Percentiles rank a stretch among this genome's conserved stretches.
Conservation (phyloP, 2,113 vertebrate species). For the Platichthys stellatus region DNA sequence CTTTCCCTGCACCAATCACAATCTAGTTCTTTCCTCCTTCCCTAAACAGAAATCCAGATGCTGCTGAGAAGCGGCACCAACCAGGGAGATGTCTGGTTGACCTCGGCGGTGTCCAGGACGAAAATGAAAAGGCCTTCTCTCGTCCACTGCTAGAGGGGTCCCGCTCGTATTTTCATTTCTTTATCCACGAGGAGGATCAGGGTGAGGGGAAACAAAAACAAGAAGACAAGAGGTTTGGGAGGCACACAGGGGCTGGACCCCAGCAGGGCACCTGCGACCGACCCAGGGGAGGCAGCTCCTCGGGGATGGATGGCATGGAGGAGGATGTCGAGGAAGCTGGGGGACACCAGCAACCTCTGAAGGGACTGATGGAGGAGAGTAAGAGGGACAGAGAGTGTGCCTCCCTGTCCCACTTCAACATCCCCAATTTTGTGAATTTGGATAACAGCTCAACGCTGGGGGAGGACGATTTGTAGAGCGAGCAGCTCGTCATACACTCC, state of each 20-base stretch:
- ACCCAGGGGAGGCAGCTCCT: slow-evolving; percentile 41
- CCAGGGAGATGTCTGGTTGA: slow-evolving; percentile 86
- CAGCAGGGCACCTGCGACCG: slow-evolving; percentile 8
- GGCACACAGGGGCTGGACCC: not conserved
- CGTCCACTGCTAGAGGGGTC: slow-evolving; percentile 82
- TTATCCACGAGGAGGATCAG: slow-evolving; percentile 85
- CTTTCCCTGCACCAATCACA: not conserved
- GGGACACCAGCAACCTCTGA: slow-evolving; percentile 73
- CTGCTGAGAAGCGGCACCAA: slow-evolving; percentile 83
- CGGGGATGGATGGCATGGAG: slow-evolving; percentile 52
- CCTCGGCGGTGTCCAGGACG: slow-evolving; percentile 77
- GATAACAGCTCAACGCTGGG: slow-evolving; percentile 87
- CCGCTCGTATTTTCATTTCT: slow-evolving; percentile 88
- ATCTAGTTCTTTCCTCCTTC: not conserved
- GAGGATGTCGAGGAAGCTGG: slow-evolving; percentile 38
- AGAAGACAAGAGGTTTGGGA: not conserved
- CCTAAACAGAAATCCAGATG: slow-evolving; percentile 83
- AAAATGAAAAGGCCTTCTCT: slow-evolving; percentile 83
- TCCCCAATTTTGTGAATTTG: slow-evolving; percentile 92
- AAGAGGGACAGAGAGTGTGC: slow-evolving; percentile 74
- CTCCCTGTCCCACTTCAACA: slow-evolving; percentile 87
- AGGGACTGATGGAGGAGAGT: slow-evolving; percentile 54
- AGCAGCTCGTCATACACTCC: slow-evolving; percentile 77
- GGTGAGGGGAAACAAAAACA: slow-evolving; percentile 26
- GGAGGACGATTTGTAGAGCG: slow-evolving; percentile 88